Conservation (phyloP, 2,888 invertebrate species). For the Drosophila monieri region DNA sequence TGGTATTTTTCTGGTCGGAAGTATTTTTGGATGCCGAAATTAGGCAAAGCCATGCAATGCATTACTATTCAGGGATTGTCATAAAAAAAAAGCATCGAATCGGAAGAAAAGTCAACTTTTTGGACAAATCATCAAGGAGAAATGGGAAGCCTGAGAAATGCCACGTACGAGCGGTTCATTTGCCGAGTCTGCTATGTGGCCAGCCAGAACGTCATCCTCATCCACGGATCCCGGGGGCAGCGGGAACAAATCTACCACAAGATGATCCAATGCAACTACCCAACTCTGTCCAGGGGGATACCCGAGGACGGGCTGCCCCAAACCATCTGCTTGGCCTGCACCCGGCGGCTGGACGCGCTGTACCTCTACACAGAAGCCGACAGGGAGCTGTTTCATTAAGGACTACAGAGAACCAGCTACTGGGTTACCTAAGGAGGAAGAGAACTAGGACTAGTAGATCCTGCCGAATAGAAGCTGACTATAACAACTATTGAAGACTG, state of each 20-base stretch:
- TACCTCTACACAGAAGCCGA: neutral
- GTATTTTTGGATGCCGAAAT: neutral
- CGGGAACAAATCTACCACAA: neutral
- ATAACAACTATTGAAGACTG: too few relatives aligned
- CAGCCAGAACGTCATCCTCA: neutral
- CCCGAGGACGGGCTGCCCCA: neutral
- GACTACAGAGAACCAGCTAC: too few relatives aligned
- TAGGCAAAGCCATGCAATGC: neutral
- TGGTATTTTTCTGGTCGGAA: neutral
- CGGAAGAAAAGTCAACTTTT: neutral
- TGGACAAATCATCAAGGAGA: neutral
- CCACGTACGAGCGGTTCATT: neutral
- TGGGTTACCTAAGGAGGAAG: too few relatives aligned
- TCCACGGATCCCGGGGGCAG: neutral
- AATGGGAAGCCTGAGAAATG: constrained; percentile 8
- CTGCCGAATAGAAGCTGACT: too few relatives aligned
- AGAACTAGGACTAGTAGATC: too few relatives aligned
- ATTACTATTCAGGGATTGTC: neutral
- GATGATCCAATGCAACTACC: neutral
- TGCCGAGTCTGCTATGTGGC: neutral
- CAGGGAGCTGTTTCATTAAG: neutral
- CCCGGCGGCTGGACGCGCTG: neutral
- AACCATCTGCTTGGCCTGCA: neutral
- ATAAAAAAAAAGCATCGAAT: neutral
- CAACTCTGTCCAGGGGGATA: neutral